A percentile compares a stretch with the other conserved stretches of the same genome.
Conservation (phyloP, 2,888 invertebrate species). For the Odontomyia ornata region DNA sequence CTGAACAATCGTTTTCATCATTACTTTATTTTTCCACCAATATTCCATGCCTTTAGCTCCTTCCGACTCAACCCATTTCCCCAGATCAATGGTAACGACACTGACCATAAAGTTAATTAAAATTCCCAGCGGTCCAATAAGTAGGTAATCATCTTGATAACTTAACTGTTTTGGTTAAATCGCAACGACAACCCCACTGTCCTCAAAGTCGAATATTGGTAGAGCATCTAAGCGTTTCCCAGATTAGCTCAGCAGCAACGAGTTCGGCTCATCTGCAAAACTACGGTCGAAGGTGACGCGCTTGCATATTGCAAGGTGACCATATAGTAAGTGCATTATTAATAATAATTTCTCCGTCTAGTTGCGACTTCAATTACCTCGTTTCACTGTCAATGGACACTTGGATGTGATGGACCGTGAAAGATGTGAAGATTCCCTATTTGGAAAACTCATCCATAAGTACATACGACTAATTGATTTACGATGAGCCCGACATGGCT, state of each 20-base stretch:
- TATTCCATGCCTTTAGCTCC: too few species aligned
- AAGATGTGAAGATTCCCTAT: constrained; percentile 26
- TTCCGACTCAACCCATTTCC: too few species aligned
- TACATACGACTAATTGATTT: constrained; percentile 42
- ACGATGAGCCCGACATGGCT: constrained; percentile 39
- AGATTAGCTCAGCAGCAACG: background rate
- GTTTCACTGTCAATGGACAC: constrained; percentile 18
- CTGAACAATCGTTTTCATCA: too few species aligned
- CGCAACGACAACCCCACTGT: background rate
- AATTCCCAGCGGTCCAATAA: too few species aligned
- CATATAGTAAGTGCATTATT: constrained; percentile 36
- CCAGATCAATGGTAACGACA: too few species aligned
- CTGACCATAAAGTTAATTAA: too few species aligned
- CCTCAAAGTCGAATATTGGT: background rate
- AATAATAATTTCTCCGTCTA: constrained; percentile 42
- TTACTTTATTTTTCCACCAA: too few species aligned
- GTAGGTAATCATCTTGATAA: too few species aligned
- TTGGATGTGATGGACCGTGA: constrained; percentile 19
- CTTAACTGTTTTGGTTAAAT: too few species aligned
- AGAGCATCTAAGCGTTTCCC: background rate
- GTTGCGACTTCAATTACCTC: constrained; percentile 37
- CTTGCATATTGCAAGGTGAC: constrained; percentile 27
- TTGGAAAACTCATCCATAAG: constrained; percentile 11
- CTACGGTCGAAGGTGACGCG: constrained; percentile 31
- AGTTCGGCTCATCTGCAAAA: background rate